These are phyloP conservation scores for Zelleria hepariella DNA, from an alignment of 2,888 invertebrate species.

Conservation along the genomic window DNA sequence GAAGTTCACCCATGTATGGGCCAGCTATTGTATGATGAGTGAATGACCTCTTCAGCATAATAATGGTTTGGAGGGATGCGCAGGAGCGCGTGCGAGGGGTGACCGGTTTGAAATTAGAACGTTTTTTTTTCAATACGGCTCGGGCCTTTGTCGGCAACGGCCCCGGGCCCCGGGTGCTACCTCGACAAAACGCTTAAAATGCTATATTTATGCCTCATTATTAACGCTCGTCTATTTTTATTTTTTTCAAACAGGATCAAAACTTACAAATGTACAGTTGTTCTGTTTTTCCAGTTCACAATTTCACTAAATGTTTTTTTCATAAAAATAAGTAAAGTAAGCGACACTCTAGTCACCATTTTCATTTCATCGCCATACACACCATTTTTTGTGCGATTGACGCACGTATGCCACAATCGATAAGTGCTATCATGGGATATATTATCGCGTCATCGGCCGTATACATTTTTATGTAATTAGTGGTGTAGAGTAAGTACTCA, in stretches of 20 bases:
- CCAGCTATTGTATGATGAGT: conserved; percentile 64
- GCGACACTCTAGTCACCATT: too few species aligned
- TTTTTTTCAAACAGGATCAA: not conserved
- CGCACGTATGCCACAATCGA: too few species aligned
- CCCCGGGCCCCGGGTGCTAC: conserved; percentile 66
- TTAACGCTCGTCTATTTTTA: conserved; percentile 54
- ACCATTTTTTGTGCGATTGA: too few species aligned
- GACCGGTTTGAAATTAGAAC: conserved; percentile 72
- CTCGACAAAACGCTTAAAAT: conserved; percentile 68
- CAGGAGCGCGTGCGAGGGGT: conserved; percentile 65
- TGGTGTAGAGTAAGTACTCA: too few species aligned
- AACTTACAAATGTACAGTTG: not conserved
- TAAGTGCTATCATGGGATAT: too few species aligned
- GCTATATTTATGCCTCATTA: conserved; percentile 62
- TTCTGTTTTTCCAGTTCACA: too few species aligned
- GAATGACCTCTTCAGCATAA: conserved; percentile 71
- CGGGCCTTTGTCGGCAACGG: conserved; percentile 68
- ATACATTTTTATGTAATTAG: too few species aligned
- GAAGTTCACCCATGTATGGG: conserved; percentile 42
- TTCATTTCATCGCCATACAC: too few species aligned
- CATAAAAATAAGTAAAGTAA: too few species aligned
- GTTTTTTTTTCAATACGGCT: conserved; percentile 42
- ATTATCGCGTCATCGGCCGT: too few species aligned
- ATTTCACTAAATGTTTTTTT: too few species aligned
- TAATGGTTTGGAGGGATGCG: conserved; percentile 64